Conservation (phyloP, 2,797 vertebrate species). For the Coregonus suidteri region DNA sequence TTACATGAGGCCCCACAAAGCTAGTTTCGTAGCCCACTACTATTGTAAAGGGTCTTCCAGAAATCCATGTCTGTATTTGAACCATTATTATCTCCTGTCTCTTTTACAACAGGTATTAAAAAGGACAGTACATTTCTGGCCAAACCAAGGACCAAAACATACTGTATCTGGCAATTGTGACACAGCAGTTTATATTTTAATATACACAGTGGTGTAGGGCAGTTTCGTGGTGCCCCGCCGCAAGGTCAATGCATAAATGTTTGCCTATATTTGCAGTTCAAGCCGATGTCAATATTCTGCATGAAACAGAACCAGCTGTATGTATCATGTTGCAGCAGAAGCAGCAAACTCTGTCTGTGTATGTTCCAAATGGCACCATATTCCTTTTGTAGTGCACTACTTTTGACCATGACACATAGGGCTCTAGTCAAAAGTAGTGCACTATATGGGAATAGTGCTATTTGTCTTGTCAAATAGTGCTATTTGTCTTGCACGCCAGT, state of each 20-base stretch:
- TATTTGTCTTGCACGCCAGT: background rate
- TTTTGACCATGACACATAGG: background rate
- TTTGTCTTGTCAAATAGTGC: background rate
- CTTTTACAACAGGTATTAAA: too few relatives aligned
- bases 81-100: too few relatives aligned
- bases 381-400: background rate
- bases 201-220: too few relatives aligned
- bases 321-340: slow-evolving; percentile 6
- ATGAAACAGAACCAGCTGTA: slow-evolving; percentile 40
- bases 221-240: too few relatives aligned
- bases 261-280: background rate
- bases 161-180: background rate
- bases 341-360: slow-evolving; percentile 18
- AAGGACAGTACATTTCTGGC: slow-evolving; percentile 48
- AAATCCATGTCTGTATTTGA: too few relatives aligned
- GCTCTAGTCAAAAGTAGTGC: background rate
- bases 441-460: background rate
- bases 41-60: too few relatives aligned
- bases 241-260: too few relatives aligned
- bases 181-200: background rate
- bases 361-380: background rate
- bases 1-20: too few relatives aligned
- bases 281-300: background rate
- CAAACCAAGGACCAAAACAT: slow-evolving; percentile 53
- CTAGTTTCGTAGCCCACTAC: too few relatives aligned